A percentile compares a stretch with the other conserved stretches of the same genome.
phyloP scores from a whole-genome alignment of 2,113 vertebrate genomes.

The Perccottus glenii region DNA sequence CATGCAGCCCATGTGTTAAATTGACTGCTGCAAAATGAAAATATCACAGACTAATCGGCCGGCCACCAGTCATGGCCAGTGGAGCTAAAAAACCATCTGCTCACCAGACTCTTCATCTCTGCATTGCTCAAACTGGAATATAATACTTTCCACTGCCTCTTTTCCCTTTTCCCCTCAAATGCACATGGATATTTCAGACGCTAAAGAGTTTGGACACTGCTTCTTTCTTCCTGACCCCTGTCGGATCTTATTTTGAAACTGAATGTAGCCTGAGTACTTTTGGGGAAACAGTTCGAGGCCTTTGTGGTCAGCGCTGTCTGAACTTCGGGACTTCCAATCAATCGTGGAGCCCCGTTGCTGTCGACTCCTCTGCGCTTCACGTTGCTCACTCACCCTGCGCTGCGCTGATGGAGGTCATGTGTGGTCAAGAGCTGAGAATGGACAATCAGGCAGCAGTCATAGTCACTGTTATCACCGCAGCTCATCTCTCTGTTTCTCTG shows the following conservation, averaged over 20 bases:
- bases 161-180: not conserved
- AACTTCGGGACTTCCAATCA: slow-evolving; percentile 61
- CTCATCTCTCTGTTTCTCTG: slow-evolving; percentile 30
- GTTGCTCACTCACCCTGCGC: slow-evolving; percentile 36
- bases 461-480: slow-evolving; percentile 41
- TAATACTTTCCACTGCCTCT: not conserved
- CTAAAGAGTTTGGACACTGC: slow-evolving; percentile 1
- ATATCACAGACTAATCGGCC: not conserved
- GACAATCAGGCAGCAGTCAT: slow-evolving; percentile 58
- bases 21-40: not conserved
- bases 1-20: not conserved
- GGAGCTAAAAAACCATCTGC: not conserved
- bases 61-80: too few species aligned
- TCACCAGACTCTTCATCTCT: not conserved
- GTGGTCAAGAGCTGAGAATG: slow-evolving; percentile 68
- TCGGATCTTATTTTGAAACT: slow-evolving; percentile 42
- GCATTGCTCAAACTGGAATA: not conserved
- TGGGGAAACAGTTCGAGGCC: slow-evolving; percentile 44
- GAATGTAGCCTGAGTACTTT: slow-evolving; percentile 29
- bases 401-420: slow-evolving; percentile 65
- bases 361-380: slow-evolving; percentile 28
- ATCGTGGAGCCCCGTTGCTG: slow-evolving; percentile 31
- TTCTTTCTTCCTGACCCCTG: slow-evolving; percentile 17
- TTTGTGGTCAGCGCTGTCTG: slow-evolving; percentile 57
- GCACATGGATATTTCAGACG: not conserved